Conservation (phyloP, 2,113 vertebrate species). For the Platichthys flesus region DNA sequence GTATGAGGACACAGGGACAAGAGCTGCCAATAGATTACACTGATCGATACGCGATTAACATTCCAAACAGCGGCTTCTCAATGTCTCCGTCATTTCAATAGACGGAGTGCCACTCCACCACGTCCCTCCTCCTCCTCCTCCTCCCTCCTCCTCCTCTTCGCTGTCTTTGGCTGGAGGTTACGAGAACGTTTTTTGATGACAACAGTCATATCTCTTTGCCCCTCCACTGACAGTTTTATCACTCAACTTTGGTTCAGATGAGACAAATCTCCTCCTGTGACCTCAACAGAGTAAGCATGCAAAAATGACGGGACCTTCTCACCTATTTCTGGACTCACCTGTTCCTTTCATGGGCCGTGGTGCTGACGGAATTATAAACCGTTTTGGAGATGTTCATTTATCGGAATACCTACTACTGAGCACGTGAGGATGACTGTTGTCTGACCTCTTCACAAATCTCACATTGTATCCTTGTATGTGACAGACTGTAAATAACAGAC, state of each 20-base stretch:
- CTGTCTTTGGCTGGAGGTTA: constrained; percentile 55
- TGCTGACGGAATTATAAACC: constrained; percentile 27
- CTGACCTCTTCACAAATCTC: not conserved
- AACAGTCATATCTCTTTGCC: constrained; percentile 51
- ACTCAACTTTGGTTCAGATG: constrained; percentile 35
- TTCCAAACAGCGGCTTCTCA: constrained; percentile 48
- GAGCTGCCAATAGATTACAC: constrained; percentile 38
- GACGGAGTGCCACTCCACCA: constrained; percentile 19
- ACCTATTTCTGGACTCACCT: constrained; percentile 7
- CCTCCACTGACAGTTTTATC: constrained; percentile 62
- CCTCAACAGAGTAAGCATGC: constrained; percentile 4
- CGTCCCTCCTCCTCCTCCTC: not conserved
- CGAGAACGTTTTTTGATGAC: constrained; percentile 37
- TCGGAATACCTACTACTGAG: too few species aligned
- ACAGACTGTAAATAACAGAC: too few species aligned
- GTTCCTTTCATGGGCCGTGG: constrained; percentile 27
- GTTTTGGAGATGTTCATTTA: too few species aligned
- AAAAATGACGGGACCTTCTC: constrained; percentile 25
- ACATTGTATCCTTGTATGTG: not conserved
- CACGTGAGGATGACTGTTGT: constrained; percentile 9
- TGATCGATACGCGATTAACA: constrained; percentile 71
- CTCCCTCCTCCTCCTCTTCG: not conserved
- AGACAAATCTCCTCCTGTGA: constrained; percentile 48
- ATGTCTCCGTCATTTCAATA: constrained; percentile 54
- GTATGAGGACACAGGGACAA: constrained; percentile 28